Conservation (phyloP, 2,113 vertebrate species). For the Bos javanicus region DNA sequence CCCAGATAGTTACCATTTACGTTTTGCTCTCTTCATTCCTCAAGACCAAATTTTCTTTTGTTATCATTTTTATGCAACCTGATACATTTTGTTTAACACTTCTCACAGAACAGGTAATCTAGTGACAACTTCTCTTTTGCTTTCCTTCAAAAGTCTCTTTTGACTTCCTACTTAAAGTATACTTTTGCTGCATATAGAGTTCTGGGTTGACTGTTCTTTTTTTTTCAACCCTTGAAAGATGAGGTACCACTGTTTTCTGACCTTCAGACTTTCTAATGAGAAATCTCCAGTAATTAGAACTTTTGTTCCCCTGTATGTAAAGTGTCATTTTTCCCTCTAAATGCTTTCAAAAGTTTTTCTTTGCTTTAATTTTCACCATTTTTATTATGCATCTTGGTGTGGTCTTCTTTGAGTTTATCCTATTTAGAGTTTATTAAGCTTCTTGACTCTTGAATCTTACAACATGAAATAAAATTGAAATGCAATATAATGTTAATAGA, state of each 20-base stretch:
- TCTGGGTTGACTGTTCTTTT: not conserved
- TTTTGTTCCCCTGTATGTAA: not conserved
- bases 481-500: not conserved
- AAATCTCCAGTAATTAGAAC: not conserved
- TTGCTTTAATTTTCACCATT: not conserved
- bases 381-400: not conserved
- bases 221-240: not conserved
- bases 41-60: not conserved
- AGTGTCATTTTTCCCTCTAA: not conserved
- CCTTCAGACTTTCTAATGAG: not conserved
- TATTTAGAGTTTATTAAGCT: not conserved
- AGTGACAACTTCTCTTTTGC: not conserved
- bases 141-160: not conserved
- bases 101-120: not conserved
- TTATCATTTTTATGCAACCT: not conserved
- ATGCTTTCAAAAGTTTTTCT: not conserved
- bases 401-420: not conserved
- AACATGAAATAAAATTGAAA: not conserved
- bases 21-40: not conserved
- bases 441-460: not conserved
- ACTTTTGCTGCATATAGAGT: not conserved
- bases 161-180: not conserved
- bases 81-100: not conserved
- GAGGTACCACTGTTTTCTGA: not conserved
- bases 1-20: not conserved